These are phyloP conservation scores for Physella acuta DNA, from an alignment of 1,140 invertebrate species.

Conservation along the genomic window DNA sequence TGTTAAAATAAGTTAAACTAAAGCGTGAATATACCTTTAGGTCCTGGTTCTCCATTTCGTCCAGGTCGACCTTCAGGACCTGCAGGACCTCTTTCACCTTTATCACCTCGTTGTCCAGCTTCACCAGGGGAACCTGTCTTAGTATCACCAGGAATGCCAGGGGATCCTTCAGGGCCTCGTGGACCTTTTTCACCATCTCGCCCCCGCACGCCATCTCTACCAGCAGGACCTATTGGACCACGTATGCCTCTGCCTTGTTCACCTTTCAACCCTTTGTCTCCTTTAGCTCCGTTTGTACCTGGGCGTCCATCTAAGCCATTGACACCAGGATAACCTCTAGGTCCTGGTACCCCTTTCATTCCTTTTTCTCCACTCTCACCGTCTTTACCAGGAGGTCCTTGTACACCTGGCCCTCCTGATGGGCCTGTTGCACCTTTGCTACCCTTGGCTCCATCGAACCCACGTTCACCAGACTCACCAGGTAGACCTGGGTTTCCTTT, in stretches of 20 bases:
- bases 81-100: slow-evolving; percentile 37
- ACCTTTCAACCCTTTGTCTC: slow-evolving; percentile 39
- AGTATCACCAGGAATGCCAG: slow-evolving; percentile 42
- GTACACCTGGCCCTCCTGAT: slow-evolving; percentile 38
- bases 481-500: slow-evolving; percentile 33
- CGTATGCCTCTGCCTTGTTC: slow-evolving; percentile 37
- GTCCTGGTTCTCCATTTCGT: slow-evolving; percentile 40
- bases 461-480: slow-evolving; percentile 37
- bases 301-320: slow-evolving; percentile 40
- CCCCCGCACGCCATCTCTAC: slow-evolving; percentile 45
- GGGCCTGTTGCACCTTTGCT: slow-evolving; percentile 38
- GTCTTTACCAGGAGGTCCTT: slow-evolving; percentile 42
- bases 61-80: slow-evolving; percentile 45
- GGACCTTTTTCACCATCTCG: slow-evolving; percentile 43
- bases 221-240: slow-evolving; percentile 37
- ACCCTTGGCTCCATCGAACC: slow-evolving; percentile 40
- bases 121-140: slow-evolving; percentile 36
- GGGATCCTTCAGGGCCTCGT: slow-evolving; percentile 37
- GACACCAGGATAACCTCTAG: slow-evolving; percentile 38
- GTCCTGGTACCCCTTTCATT: slow-evolving; percentile 37
- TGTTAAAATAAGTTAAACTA: background rate
- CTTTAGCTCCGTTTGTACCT: slow-evolving; percentile 44
- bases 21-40: slow-evolving; percentile 32
- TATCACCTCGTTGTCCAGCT: slow-evolving; percentile 39
- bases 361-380: slow-evolving; percentile 46